Base-by-base conservation (phyloP, 2,797 vertebrate species). In the Phataginus tetradactyla region DNA sequence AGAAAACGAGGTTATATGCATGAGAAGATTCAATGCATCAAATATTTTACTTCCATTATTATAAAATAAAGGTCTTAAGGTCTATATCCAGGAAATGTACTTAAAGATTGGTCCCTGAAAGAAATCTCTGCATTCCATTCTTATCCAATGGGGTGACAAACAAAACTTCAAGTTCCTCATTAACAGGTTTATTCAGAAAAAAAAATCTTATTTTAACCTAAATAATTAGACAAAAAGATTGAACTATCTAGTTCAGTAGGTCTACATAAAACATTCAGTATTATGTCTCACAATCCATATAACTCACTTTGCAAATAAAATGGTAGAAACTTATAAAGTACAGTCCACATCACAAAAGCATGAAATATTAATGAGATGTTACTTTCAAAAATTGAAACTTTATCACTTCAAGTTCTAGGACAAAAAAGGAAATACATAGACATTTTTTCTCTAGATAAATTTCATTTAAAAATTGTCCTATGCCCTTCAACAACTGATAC, bases 1-100 rank as follows among this genome's bases (percentile, higher is more conserved):
- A 97, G 94, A 98, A 98, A 98, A 97, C 39, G 96, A 98, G 97
- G 97, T 98, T 97, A 97, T 96, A 96, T 96, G 97, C 97, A 98
- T 97, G 96, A 98, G 93, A 96, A 97, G 90, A 97, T 97, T 96
- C 95, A n/a, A 97, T 89, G 96, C 97, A 96, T 98, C 96, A 97
- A 97, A 94, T 96, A 96, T 95, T 98, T 97, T 96, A 95, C 91
- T 94, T 88, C 77, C 92, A 96, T 97, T 97, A 94, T 97, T 97
- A 81, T 90, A 91, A 97, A 97, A 96, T 95, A 96, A 80, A 96
- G 97, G 96, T 98, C 93, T 61, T 86, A 91, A 93, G 96, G 95
- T 96, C 96, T 96, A 84, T 87, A 97, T 77, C 29, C 75, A 84
- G 55, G 83, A 97, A 96, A 49, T 61, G 95, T 97, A 84, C 86